Evolutionary conservation across 1,140 invertebrate genomes (phyloP).

Genomic region (fruit fly (Drosophila melanogaster)): DNA sequence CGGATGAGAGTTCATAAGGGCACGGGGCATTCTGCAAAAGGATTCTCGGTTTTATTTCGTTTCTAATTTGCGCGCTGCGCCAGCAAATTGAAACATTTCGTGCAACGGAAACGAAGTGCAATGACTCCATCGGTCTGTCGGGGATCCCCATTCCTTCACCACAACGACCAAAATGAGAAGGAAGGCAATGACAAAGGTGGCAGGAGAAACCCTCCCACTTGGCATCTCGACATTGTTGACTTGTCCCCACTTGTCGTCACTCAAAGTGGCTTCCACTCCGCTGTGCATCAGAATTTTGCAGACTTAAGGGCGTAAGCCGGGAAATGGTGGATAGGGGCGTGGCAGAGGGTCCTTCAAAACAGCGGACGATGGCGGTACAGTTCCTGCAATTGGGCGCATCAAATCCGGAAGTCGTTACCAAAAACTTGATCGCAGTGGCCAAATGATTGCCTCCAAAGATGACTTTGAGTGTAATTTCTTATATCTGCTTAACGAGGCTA

Average conservation of each 20-base stretch:
- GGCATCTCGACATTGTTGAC: constrained; percentile 27
- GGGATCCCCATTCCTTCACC: neutral
- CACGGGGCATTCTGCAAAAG: constrained; percentile 4
- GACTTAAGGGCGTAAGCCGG: neutral
- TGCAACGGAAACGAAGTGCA: constrained; percentile 46
- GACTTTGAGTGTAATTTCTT: neutral
- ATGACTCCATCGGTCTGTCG: constrained; percentile 35
- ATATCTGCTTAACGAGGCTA: neutral
- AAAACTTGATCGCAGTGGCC: constrained; percentile 16
- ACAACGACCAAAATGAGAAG: neutral
- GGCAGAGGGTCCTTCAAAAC: constrained; percentile 10
- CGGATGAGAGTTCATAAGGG: neutral
- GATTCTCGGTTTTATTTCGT: constrained; percentile 47
- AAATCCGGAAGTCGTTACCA: constrained; percentile 28
- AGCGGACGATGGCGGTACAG: constrained; percentile 7
- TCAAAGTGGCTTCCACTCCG: constrained; percentile 16
- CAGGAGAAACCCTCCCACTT: neutral
- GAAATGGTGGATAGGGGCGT: neutral
- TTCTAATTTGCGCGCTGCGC: constrained; percentile 49
- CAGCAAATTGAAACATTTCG: constrained; percentile 60
- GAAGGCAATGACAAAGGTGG: neutral
- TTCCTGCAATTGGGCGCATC: constrained; percentile 20
- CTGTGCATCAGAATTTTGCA: constrained; percentile 20
- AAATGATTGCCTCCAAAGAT: constrained; percentile 8
- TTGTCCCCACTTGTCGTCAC: constrained; percentile 6